phyloP scores from a whole-genome alignment of 2,113 vertebrate species.

The Dipodomys stephensi region DNA sequence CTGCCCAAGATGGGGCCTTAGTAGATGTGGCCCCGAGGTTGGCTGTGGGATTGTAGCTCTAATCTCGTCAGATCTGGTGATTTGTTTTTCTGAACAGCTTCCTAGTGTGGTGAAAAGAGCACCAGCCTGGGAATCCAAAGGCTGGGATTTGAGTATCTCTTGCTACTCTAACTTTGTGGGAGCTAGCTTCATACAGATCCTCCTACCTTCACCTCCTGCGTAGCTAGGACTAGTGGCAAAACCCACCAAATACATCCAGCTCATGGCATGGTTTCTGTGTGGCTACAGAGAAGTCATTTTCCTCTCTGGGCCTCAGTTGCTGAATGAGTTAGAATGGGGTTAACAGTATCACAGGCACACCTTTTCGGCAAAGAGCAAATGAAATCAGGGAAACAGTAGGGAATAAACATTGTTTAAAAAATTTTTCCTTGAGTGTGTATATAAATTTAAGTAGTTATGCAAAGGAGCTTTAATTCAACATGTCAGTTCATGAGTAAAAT shows the following conservation, averaged over 20 bases:
- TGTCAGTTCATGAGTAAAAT: too few relatives aligned
- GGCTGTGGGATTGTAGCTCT: background rate
- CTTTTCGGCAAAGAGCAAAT: background rate
- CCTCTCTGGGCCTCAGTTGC: background rate
- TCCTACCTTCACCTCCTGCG: too few relatives aligned
- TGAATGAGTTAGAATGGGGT: background rate
- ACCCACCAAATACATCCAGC: too few relatives aligned
- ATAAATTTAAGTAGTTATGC: too few relatives aligned
- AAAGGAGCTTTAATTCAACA: too few relatives aligned
- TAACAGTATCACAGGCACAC: rapidly evolving
- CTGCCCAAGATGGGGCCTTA: background rate
- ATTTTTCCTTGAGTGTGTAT: too few relatives aligned
- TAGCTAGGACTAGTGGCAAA: too few relatives aligned
- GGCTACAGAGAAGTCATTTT: background rate
- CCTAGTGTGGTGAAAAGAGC: background rate
- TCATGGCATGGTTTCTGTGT: background rate
- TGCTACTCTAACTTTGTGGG: too few relatives aligned
- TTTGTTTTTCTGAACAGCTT: background rate
- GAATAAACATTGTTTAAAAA: background rate
- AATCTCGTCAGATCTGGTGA: background rate
- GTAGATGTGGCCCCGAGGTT: rapidly evolving
- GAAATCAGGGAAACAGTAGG: background rate
- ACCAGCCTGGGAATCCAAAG: background rate
- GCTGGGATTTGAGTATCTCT: background rate
- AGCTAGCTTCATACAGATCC: too few relatives aligned